Evolutionary conservation across 1,140 invertebrate genomes (phyloP), one percentile per base, ranked within the genome.

Genomic region (Brachionus asplanchnoidis): DNA sequence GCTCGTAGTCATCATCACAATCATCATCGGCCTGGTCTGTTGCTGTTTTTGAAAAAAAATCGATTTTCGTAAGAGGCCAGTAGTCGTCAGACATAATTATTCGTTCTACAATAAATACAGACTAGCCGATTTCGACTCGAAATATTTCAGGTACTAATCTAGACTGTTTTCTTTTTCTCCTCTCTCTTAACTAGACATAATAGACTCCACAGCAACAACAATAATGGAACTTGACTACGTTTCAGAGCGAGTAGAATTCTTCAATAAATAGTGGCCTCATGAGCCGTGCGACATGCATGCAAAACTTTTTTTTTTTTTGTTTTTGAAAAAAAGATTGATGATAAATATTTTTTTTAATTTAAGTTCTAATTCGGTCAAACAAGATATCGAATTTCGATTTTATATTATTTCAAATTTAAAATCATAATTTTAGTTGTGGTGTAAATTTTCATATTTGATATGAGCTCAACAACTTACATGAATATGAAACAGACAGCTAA

Each of bases 81-180:
- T 73, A 40, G 68, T 73, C 28, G 68, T 77, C 73, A 77, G 73
- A 77, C 73, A 77, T 77, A 77, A 77, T 77, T 77, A 50, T 77
- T 36, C 73, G 42, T 50, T 77, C 40, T 50, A 77, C 44, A 77
- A 77, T 50, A 77, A 77, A 77, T 50, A 77, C 42, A 77, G 73
- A 77, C 73, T 77, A 77, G 73, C 32, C 73, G 46, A 50, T 77
- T 77, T 36, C 46, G 20, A 12, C 44, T 77, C 44, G 36, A 75
- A 75, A 75, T 40, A 75, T 75, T 75, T 50, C 42, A 77, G 73
- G 73, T 77, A 77, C 20, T 77, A 77, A 26, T 77, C 73, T 46
- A 77, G 73, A 77, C 73, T 77, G 73, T 77, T 77, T 77, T 73
- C 20, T 32, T 32, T 68, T 32, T 68, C 23, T 23, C 23, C 28